Evolutionary conservation across 2,113 vertebrate genomes (phyloP).

Genomic region (Bufo gargarizans): DNA sequence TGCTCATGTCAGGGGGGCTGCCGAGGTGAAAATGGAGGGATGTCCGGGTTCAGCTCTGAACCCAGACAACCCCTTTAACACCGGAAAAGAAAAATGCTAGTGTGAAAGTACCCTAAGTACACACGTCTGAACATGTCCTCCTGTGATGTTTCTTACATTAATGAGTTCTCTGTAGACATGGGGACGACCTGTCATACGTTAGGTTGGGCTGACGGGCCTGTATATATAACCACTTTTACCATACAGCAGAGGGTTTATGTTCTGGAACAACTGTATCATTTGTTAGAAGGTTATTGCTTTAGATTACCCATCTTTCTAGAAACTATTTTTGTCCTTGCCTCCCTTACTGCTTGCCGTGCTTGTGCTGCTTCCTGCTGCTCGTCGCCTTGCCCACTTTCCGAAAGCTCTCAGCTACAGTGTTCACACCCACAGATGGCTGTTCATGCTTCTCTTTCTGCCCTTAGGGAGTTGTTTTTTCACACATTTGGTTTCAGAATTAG

Average conservation of each 20-base stretch:
- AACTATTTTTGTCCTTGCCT: neutral
- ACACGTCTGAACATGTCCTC: neutral
- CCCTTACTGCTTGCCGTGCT: neutral
- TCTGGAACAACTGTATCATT: neutral
- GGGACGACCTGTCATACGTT: neutral
- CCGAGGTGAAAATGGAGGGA: too few relatives aligned
- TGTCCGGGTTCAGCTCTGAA: too few relatives aligned
- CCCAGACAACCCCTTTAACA: too few relatives aligned
- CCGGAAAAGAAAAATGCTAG: too few relatives aligned
- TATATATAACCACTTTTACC: neutral
- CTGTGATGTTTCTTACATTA: neutral
- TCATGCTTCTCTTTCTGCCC: neutral
- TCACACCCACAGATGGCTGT: conserved; percentile 16
- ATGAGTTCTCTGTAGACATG: neutral
- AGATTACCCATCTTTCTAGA: neutral
- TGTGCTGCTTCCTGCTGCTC: neutral
- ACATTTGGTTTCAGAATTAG: conserved; percentile 9
- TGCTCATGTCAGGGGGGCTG: too few relatives aligned
- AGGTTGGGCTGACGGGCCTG: neutral
- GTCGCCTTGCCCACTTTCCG: neutral
- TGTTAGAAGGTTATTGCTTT: neutral
- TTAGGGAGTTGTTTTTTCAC: neutral
- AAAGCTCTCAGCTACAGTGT: neutral
- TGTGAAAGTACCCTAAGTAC: neutral
- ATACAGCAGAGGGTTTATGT: neutral